Conservation (phyloP, 1,140 invertebrate genomes). For the Choristoneura fumiferana region DNA sequence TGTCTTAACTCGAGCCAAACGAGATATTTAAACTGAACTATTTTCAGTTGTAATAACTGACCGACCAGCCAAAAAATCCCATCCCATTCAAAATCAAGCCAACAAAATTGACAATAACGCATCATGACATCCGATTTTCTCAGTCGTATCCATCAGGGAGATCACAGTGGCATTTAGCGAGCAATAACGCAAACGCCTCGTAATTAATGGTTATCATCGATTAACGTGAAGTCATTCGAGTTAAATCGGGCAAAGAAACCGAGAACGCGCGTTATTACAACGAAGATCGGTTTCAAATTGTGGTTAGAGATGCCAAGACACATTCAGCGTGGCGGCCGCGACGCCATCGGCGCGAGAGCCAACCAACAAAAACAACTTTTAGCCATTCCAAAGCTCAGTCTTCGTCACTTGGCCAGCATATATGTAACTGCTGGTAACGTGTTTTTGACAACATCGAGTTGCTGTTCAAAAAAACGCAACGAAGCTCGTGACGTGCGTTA, state of each 20-base stretch:
- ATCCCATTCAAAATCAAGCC: not conserved
- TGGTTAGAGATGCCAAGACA: not conserved
- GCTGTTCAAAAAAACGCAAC: not conserved
- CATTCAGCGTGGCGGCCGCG: not conserved
- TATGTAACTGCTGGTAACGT: not conserved
- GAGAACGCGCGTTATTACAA: not conserved
- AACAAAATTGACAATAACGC: not conserved
- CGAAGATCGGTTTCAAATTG: constrained; percentile 8
- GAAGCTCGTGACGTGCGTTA: constrained; percentile 2
- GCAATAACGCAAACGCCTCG: not conserved
- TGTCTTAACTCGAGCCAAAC: no score
- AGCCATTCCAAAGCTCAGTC: not conserved
- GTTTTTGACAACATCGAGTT: not conserved
- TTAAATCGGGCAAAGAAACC: constrained; percentile 1
- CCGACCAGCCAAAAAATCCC: no score
- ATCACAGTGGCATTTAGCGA: not conserved
- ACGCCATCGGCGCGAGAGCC: not conserved
- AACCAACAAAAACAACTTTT: not conserved
- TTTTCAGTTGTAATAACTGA: no score
- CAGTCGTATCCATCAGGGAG: not conserved
- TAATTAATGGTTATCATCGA: constrained; percentile 7
- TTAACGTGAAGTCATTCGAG: constrained; percentile 8
- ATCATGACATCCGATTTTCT: not conserved
- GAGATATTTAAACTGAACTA: no score
- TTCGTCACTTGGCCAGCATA: not conserved